phyloP scores from a whole-genome alignment of 53 echinoderm and acorn worm species.

The Astropecten irregularis region DNA sequence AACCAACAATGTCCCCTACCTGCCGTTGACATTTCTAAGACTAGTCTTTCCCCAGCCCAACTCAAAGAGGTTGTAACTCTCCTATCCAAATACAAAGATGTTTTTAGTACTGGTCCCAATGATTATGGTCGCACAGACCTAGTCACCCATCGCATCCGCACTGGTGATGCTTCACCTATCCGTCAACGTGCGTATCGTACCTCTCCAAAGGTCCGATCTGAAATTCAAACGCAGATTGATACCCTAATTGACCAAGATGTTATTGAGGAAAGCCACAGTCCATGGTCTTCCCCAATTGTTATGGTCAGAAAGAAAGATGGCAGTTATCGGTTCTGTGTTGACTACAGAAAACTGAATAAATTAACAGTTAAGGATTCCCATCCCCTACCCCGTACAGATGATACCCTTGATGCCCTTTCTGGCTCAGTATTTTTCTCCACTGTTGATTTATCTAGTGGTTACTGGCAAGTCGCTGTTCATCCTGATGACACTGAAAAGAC shows the following conservation, averaged over 20 bases:
- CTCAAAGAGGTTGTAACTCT: not conserved
- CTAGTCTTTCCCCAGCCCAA: slow-evolving; percentile 29
- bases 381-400: slow-evolving; percentile 79
- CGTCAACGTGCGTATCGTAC: slow-evolving; percentile 68
- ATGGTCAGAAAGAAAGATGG: slow-evolving; percentile 73
- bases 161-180: slow-evolving; percentile 37
- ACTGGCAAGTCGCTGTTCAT: slow-evolving; percentile 78
- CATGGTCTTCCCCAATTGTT: slow-evolving; percentile 72
- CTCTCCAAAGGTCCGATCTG: slow-evolving; percentile 48
- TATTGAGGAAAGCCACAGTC: slow-evolving; percentile 68
- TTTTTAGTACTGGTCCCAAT: slow-evolving; percentile 27
- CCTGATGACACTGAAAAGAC: slow-evolving; percentile 60
- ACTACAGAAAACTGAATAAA: slow-evolving; percentile 66
- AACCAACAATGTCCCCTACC: not conserved
- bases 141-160: slow-evolving; percentile 55
- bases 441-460: slow-evolving; percentile 74
- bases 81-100: slow-evolving; percentile 15
- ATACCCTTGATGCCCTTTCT: slow-evolving; percentile 74
- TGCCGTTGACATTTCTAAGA: slow-evolving; percentile 14
- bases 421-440: slow-evolving; percentile 63
- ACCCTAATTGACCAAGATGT: slow-evolving; percentile 46
- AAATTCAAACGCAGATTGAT: slow-evolving; percentile 62
- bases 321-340: slow-evolving; percentile 66
- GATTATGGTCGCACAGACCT: slow-evolving; percentile 61
- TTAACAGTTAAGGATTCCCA: slow-evolving; percentile 68